These are phyloP conservation scores for Falco rusticolus DNA, from an alignment of 2,797 vertebrate genomes.

Conservation along the genomic window DNA sequence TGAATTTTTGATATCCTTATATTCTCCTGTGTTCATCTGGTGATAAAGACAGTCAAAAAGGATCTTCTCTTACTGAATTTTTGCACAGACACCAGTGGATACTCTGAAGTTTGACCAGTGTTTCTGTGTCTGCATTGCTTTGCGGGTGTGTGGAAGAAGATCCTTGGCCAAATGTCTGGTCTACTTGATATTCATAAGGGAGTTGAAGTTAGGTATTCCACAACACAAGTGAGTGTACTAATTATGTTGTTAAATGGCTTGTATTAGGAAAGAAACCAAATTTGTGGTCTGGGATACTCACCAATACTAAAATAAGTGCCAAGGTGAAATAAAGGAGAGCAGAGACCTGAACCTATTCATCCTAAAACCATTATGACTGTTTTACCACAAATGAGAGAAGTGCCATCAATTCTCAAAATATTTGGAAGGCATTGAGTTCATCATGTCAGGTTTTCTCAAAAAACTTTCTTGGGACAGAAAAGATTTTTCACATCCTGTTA, in stretches of 20 bases:
- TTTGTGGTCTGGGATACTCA: neutral
- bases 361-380: neutral
- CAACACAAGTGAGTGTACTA: neutral
- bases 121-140: neutral
- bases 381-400: neutral
- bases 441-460: neutral
- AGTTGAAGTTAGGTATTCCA: neutral
- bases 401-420: neutral
- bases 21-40: rapidly evolving
- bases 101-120: neutral
- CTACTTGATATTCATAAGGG: neutral
- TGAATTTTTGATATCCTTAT: neutral
- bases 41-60: neutral
- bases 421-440: neutral
- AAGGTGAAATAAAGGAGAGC: neutral
- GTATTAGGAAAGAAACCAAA: neutral
- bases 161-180: neutral
- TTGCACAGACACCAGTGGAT: neutral
- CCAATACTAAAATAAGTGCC: neutral
- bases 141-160: neutral
- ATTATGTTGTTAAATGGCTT: neutral
- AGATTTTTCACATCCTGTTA: neutral
- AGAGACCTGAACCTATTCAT: neutral
- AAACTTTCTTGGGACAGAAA: neutral
- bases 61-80: neutral